Evolutionary conservation across 2,113 vertebrate species (phyloP).

Genomic region (Upupa epops): DNA sequence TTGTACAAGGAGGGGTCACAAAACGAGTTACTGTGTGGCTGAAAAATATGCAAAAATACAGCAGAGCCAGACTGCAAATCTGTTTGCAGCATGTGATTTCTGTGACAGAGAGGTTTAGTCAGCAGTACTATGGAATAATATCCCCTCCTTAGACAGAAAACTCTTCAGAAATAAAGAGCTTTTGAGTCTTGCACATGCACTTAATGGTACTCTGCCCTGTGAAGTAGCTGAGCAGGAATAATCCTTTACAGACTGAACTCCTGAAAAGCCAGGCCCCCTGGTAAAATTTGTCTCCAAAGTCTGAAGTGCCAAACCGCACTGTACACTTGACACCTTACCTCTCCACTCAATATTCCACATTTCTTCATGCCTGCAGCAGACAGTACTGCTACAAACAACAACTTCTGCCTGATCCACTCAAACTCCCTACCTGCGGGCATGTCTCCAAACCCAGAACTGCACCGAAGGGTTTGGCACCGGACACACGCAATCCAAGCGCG

Average conservation of each 20-base stretch:
- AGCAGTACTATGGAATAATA: not conserved
- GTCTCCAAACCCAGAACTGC: not conserved
- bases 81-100: not conserved
- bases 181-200: not conserved
- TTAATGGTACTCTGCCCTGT: not conserved
- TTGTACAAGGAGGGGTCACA: not conserved
- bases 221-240: not conserved
- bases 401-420: not conserved
- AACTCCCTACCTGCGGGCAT: not conserved
- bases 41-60: not conserved
- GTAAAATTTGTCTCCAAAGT: not conserved
- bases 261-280: not conserved
- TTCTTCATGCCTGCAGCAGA: not conserved
- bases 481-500: not conserved
- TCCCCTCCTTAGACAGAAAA: not conserved
- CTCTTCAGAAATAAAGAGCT: not conserved
- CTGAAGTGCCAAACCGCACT: not conserved
- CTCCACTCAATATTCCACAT: not conserved
- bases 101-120: not conserved
- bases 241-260: not conserved
- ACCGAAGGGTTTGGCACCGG: not conserved
- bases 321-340: not conserved
- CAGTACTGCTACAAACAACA: not conserved
- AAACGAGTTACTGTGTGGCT: not conserved
- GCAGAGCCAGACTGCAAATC: not conserved